Conservation (phyloP, 2,888 invertebrate species). For the Apoda limacodes region DNA sequence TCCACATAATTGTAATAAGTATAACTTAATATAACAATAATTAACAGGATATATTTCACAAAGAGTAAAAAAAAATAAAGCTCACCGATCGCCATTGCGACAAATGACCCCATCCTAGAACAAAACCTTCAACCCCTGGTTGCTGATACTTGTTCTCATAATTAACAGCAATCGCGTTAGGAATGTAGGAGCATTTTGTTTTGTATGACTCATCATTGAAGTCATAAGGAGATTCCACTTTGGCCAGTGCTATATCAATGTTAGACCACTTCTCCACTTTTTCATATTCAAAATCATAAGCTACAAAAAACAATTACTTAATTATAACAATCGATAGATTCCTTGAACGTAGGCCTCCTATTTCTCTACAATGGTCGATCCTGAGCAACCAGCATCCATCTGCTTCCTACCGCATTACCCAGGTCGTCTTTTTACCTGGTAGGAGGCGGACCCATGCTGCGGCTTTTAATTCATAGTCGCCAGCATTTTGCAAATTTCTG, state of each 20-base stretch:
- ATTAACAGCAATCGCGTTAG: constrained; percentile 25
- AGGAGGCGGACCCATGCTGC: too few relatives aligned
- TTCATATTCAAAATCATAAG: constrained; percentile 26
- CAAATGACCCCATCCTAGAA: constrained; percentile 30
- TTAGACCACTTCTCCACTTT: constrained; percentile 29
- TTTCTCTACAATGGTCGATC: too few relatives aligned
- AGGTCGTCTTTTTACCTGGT: too few relatives aligned
- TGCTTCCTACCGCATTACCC: too few relatives aligned
- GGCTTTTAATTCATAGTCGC: too few relatives aligned
- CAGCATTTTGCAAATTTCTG: too few relatives aligned
- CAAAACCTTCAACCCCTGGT: constrained; percentile 20
- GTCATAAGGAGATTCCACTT: constrained; percentile 30
- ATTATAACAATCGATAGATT: too few relatives aligned
- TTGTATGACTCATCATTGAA: constrained; percentile 16
- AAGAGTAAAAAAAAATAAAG: too few relatives aligned
- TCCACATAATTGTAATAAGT: too few relatives aligned
- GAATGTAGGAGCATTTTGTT: constrained; percentile 25
- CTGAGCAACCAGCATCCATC: too few relatives aligned
- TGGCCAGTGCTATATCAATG: constrained; percentile 34
- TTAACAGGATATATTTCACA: neutral
- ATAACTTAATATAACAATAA: neutral
- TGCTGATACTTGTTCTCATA: constrained; percentile 24
- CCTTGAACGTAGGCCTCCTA: too few relatives aligned
- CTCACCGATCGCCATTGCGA: constrained; percentile 26
- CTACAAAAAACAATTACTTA: too few relatives aligned